Evolutionary conservation across 2,797 vertebrate species (phyloP), one percentile per base, ranked within the genome.

Genomic region (Argentina silus): DNA sequence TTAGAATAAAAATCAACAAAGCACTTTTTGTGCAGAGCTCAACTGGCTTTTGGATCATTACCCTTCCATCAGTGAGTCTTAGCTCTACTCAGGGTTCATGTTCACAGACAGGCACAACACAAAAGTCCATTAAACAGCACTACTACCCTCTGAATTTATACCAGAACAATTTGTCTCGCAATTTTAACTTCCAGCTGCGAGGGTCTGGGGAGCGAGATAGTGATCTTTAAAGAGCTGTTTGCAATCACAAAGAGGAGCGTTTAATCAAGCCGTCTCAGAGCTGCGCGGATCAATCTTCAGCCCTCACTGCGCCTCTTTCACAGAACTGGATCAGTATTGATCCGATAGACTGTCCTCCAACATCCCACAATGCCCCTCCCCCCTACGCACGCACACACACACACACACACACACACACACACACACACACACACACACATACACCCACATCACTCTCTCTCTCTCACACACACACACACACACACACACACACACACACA

Each of bases 221-320:
- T 48, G 74, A 93, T 90, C 89, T 88, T 87, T 85, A 87, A 89
- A 70, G 83, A 43, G 61, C 87, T 88, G 90, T 91, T 91, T 91
- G 86, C 88, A 91, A 89, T 92, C 90, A 90, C 88, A 90, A 88
- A 91, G 86, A 91, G 75, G 74, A 76, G 72, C 70, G 86, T 90
- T 90, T 90, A 90, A 93, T 93, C 90, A 92, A 85, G 76, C 81
- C 71, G 17, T 71, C 82, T 82, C 27, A 84, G 45, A 80, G 81
- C 85, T 88, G 87, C 84, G 83, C 80, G 70, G 83, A 92, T 94
- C 92, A 90, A 93, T 93, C 87, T 71, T 7, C 89, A 88, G 88
- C 88, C 85, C 86, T 88, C 83, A 86, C 88, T 82, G 15, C 88
- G 85, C 67, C 82, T 80, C 85, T 77, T 85, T 84, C 76, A 82